These are phyloP conservation scores for Cinara cedri DNA, from an alignment of 2,888 invertebrate genomes.

Conservation along the genomic window DNA sequence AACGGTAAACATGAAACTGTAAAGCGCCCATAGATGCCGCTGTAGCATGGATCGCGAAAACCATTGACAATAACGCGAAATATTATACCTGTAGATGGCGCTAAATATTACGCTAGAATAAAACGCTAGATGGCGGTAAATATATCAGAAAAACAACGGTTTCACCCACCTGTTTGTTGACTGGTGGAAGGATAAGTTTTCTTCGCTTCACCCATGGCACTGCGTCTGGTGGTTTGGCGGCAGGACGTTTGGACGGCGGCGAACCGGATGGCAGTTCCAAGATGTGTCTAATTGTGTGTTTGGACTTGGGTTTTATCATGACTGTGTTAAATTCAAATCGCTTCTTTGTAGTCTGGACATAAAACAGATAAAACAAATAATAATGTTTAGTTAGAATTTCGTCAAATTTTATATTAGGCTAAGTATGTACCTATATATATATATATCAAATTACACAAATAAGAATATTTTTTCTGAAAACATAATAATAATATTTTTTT, in stretches of 20 bases:
- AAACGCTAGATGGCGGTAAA: conserved; percentile 1
- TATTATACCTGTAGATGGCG: neutral
- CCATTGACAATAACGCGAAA: neutral
- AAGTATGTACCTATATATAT: no score
- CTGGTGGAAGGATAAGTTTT: conserved; percentile 43
- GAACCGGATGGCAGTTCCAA: conserved; percentile 39
- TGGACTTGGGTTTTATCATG: conserved; percentile 48
- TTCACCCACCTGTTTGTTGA: conserved; percentile 40
- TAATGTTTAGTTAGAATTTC: no score
- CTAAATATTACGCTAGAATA: neutral
- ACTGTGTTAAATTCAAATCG: conserved; percentile 22
- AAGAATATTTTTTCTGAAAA: no score
- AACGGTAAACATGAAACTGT: neutral
- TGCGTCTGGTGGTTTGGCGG: conserved; percentile 46
- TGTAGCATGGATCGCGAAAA: neutral
- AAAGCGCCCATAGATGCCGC: neutral
- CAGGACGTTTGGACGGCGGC: conserved; percentile 47
- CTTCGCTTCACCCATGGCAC: conserved; percentile 27
- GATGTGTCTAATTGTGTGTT: conserved; percentile 46
- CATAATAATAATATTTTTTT: no score
- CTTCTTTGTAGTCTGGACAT: conserved; percentile 22
- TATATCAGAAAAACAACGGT: neutral
- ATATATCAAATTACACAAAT: no score
- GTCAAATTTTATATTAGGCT: neutral
- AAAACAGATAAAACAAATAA: neutral